Base-by-base conservation (phyloP, 2,797 vertebrate genomes). In the Halcyon chelicuti region DNA sequence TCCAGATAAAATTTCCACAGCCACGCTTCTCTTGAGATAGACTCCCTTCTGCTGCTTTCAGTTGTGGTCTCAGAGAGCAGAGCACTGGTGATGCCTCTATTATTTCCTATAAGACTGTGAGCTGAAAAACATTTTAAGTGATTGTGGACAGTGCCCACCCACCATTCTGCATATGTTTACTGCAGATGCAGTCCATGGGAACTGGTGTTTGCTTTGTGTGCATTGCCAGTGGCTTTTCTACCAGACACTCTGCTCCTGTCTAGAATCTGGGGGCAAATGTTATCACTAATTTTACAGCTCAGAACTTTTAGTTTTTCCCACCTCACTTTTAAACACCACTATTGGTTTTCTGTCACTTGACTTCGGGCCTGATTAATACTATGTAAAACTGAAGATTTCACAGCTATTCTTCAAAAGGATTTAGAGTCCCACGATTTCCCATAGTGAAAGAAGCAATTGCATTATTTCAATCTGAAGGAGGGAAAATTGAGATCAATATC, bases 311-410 rank as follows among this genome's bases (percentile, higher is more conserved):
- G 58, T 52, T 76, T 88, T 95, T 87, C 83, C 77, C 73, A 58
- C 33, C 94, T 93, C 73, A 52, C 75, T 96, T 93, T 88, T 78
- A 94, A 96, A 65, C 58, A 73, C 72, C 31, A 10, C 90, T 97
- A 97, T 97, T 97, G 97, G 95, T 49, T 97, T 98, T 91, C 96
- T 98, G 96, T 96, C 96, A 94, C 80, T 96, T 76, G 65, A 35
- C 95, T 97, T 98, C 93, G 95, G 72, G 89, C 81, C 95, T 96
- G 97, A 97, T 97, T 97, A 97, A 97, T 97, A 82, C 87, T 71
- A 70, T 92, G 90, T 93, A 97, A 97, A 98, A 97, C 93, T 62
- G 85, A 96, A 88, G 86, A 62, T 62, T 96, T 97, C 94, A 85
- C 84, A 93, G 77, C 84, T 93, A 90, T 96, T 97, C 89, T 96